These are phyloP conservation scores for Dipus sagitta DNA, from an alignment of 2,797 vertebrate genomes.

Conservation along the genomic window DNA sequence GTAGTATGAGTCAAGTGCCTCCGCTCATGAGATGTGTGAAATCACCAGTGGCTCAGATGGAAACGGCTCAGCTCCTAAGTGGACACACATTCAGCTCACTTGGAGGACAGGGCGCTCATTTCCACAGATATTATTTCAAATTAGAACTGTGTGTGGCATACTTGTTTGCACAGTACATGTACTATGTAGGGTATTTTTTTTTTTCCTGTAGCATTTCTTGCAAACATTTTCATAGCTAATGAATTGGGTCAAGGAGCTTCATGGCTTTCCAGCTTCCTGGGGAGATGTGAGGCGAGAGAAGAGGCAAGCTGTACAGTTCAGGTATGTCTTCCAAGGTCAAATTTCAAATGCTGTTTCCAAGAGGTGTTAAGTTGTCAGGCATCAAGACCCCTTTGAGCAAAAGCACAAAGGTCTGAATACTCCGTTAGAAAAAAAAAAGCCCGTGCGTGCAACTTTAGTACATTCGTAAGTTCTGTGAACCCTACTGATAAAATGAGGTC, in stretches of 20 bases:
- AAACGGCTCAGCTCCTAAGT: background rate
- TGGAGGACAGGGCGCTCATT: background rate
- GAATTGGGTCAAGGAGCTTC: background rate
- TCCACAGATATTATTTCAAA: constrained; percentile 1
- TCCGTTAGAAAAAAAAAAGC: background rate
- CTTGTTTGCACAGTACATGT: background rate
- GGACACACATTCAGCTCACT: background rate
- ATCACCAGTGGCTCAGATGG: background rate
- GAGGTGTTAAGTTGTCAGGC: background rate
- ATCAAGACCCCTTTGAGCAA: background rate
- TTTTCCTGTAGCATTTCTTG: background rate
- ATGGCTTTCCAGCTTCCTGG: background rate
- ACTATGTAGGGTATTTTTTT: background rate
- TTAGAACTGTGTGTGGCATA: background rate
- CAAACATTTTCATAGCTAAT: background rate
- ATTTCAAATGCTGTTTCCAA: background rate
- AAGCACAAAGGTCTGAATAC: background rate
- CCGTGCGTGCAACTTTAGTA: background rate
- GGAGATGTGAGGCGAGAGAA: background rate
- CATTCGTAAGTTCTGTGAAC: background rate
- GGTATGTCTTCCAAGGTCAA: background rate
- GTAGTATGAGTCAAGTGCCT: background rate
- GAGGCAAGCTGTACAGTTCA: background rate
- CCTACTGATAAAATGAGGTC: background rate
- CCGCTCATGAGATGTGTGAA: background rate